Base-by-base conservation (phyloP, 1,140 invertebrate genomes). In the Drosophila bocki region DNA sequence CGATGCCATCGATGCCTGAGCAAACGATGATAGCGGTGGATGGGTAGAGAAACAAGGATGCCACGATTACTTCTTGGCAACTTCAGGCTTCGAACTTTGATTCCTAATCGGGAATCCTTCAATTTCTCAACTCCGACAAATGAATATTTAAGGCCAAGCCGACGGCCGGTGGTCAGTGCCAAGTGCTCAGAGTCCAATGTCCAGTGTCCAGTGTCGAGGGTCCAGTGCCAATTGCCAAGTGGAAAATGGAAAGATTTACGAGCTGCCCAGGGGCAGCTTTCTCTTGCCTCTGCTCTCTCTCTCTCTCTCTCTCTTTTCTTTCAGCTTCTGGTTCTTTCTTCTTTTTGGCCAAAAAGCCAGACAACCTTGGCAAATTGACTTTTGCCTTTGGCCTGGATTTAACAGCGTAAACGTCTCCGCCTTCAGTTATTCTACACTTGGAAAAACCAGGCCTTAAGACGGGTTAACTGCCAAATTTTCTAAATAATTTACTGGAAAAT, bases 331-430 rank as follows among this genome's bases (percentile, higher is more conserved):
- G 8, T 17, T 8, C n/a, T 29, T 35, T 32, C 9, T 17, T 15
- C 12, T 19, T 61, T 80, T 68, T 3, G 32, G 45, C 63, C 68
- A 64, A 59, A 64, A 59, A 70, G 63, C 57, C 63, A 75, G 62
- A 83, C 64, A 86, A 67, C 61, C 78, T 78, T 85, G 82, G 78
- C 78, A 85, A 85, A 85, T 85, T 86, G 82, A 85, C 82, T 85
- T 86, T 82, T 70, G 69, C 75, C 51, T 67, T 50, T 80, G 62
- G 69, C 63, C 70, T 58, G 65, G 42, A 71, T 71, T 53, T 26
- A 22, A 47, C 61, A 67, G 65, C 61, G 45, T 50, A 35, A 39
- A 65, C 22, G 13, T 57, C n/a, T 17, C n/a, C 11, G 29, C 26
- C 47, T 15, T 6, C 26, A 3, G 48, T n/a, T 32, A 4, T 12